Percentiles rank a stretch among this genome's conserved stretches.
phyloP scores from a whole-genome alignment of 2,113 vertebrate species.

The Diadophis punctatus region DNA sequence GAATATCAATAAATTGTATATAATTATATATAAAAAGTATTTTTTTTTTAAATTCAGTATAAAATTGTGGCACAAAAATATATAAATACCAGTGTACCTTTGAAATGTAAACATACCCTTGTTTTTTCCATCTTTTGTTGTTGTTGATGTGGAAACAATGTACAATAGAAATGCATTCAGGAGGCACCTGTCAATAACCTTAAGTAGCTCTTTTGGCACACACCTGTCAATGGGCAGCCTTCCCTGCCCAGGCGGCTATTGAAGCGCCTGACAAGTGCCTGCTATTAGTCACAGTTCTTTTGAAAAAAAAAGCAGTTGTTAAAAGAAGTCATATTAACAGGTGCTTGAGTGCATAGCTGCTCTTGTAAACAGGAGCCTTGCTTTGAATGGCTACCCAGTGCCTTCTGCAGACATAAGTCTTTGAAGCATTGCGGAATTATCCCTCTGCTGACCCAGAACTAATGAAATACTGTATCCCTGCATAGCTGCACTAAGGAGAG shows the following conservation, averaged over 20 bases:
- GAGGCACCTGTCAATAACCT: constrained; percentile 73
- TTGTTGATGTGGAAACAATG: constrained; percentile 57
- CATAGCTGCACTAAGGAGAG: constrained; percentile 65
- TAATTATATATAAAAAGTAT: constrained; percentile 73
- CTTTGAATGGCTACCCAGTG: constrained; percentile 65
- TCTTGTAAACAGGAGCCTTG: constrained; percentile 70
- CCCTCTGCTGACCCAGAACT: constrained; percentile 68
- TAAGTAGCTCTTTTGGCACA: constrained; percentile 72
- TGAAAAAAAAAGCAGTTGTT: constrained; percentile 71
- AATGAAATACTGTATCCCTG: constrained; percentile 67
- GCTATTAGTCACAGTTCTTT: constrained; percentile 70
- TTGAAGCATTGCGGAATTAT: constrained; percentile 68
- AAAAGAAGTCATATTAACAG: constrained; percentile 76
- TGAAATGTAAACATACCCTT: constrained; percentile 84
- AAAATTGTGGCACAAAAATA: constrained; percentile 79
- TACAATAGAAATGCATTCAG: constrained; percentile 68
- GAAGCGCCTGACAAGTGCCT: constrained; percentile 72
- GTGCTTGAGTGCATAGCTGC: constrained; percentile 71
- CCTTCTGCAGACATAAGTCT: constrained; percentile 68
- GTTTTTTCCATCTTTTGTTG: constrained; percentile 25
- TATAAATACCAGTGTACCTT: constrained; percentile 89
- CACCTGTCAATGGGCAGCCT: constrained; percentile 60
- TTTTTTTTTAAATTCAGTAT: constrained; percentile 68
- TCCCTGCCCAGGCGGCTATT: constrained; percentile 66
- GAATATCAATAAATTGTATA: constrained; percentile 82